Evolutionary conservation across 2,888 invertebrate genomes (phyloP).

Genomic region (Rotaria macrura): DNA sequence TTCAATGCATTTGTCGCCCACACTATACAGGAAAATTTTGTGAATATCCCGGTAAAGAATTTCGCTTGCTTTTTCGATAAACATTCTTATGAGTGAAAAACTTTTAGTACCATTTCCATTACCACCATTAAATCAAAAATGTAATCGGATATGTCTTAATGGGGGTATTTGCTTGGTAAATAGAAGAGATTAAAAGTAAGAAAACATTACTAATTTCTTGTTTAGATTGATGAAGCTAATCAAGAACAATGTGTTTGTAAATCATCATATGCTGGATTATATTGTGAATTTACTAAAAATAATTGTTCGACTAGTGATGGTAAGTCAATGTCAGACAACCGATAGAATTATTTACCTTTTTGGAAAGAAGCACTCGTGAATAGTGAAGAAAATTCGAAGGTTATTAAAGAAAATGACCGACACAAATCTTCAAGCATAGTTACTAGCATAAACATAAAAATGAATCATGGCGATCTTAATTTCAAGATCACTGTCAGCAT

Average conservation of each 20-base stretch:
- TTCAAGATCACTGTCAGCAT: too few relatives aligned
- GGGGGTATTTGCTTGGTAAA: not conserved
- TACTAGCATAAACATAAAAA: too few relatives aligned
- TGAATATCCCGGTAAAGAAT: not conserved
- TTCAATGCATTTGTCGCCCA: constrained; percentile 13
- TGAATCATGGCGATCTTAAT: too few relatives aligned
- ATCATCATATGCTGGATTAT: not conserved
- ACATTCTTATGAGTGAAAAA: not conserved
- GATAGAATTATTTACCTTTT: too few relatives aligned
- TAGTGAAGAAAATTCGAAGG: too few relatives aligned
- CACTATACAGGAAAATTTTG: constrained; percentile 25
- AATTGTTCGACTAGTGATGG: not conserved
- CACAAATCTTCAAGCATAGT: too few relatives aligned
- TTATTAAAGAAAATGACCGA: too few relatives aligned
- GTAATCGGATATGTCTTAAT: not conserved
- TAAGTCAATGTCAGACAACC: not conserved
- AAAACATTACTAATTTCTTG: not conserved
- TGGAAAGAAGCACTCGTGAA: too few relatives aligned
- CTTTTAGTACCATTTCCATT: not conserved
- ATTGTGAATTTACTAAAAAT: not conserved
- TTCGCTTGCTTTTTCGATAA: not conserved
- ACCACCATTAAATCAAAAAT: not conserved
- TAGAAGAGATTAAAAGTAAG: not conserved
- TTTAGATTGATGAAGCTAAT: not conserved
- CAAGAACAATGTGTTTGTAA: constrained; percentile 3